phyloP scores from a whole-genome alignment of 2,113 vertebrate genomes.

The Himantopus leucocephalus region DNA sequence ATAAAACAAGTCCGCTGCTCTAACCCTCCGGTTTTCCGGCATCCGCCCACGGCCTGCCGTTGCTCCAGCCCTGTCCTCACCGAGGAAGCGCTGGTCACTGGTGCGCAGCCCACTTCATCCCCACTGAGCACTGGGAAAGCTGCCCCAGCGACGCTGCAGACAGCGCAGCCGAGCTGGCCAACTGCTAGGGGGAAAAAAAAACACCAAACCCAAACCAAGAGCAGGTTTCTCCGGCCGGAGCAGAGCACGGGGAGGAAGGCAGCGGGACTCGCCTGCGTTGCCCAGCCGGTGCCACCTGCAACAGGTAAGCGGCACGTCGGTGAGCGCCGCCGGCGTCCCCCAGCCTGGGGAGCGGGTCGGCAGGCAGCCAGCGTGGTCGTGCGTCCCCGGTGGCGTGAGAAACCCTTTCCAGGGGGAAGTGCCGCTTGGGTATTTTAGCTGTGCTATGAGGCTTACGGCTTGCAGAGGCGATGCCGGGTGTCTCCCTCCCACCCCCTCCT shows the following conservation, averaged over 20 bases:
- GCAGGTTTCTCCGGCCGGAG: not conserved
- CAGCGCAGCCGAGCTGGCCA: not conserved
- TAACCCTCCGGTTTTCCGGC: not conserved
- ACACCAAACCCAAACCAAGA: not conserved
- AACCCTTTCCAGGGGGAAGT: fast-evolving
- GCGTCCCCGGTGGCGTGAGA: fast-evolving
- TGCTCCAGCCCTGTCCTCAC: not conserved
- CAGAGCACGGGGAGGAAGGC: not conserved
- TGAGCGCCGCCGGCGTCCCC: not conserved
- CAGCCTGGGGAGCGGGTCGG: not conserved
- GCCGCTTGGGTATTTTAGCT: not conserved
- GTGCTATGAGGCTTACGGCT: fast-evolving
- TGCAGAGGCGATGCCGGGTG: not conserved
- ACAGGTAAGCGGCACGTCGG: not conserved
- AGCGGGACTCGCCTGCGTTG: fast-evolving
- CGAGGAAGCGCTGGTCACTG: not conserved
- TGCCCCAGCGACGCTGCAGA: not conserved
- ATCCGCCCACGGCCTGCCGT: not conserved
- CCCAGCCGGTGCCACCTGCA: not conserved
- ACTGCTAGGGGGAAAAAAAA: not conserved
- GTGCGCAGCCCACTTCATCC: not conserved
- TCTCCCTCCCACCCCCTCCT: not conserved
- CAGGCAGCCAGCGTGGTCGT: fast-evolving
- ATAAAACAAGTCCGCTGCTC: not conserved
- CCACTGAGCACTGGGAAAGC: not conserved